phyloP scores from a whole-genome alignment of 2,113 vertebrate species.

The Zapus hudsonius region DNA sequence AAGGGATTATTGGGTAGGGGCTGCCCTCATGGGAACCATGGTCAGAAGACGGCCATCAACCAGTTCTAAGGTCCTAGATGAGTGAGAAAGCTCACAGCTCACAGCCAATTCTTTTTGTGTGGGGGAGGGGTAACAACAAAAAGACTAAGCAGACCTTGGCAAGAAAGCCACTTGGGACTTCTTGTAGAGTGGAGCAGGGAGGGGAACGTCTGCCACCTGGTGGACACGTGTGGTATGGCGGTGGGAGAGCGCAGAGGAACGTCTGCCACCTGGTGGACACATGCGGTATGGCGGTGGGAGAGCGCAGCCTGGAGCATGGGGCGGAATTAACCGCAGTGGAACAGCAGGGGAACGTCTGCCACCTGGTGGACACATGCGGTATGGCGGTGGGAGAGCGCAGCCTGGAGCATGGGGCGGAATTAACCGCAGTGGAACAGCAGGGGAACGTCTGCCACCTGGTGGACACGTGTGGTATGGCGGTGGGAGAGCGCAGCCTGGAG shows the following conservation, averaged over 20 bases:
- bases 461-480: background rate
- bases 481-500: background rate
- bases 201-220: constrained; percentile 16
- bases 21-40: background rate
- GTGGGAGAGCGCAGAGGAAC: background rate
- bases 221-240: constrained; percentile 25
- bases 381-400: too few relatives aligned
- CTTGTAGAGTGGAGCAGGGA: background rate
- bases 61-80: background rate
- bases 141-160: background rate
- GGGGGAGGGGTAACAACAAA: background rate
- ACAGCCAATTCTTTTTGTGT: background rate
- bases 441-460: constrained; percentile 28
- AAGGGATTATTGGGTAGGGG: background rate
- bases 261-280: too few relatives aligned
- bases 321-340: too few relatives aligned
- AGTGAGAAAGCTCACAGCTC: background rate
- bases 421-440: too few relatives aligned
- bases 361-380: too few relatives aligned
- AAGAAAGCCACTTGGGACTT: background rate
- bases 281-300: too few relatives aligned
- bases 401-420: too few relatives aligned
- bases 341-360: too few relatives aligned
- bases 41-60: background rate
- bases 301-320: too few relatives aligned